Conservation (phyloP, 1,140 invertebrate genomes). For the Chrysopa pallens region DNA sequence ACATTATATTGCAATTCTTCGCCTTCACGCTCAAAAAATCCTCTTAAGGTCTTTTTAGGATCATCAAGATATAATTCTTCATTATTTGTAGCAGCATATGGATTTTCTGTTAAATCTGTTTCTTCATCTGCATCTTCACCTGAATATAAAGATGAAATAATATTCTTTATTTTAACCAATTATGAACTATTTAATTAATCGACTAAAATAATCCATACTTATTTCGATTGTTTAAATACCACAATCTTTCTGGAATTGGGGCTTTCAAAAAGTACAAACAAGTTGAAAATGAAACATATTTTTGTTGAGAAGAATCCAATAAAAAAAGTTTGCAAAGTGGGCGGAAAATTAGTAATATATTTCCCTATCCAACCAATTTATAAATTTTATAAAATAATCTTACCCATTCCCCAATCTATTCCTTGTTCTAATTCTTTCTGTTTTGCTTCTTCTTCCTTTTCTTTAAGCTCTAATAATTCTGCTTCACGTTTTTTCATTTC, state of each 20-base stretch:
- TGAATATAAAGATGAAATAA: slow-evolving; percentile 14
- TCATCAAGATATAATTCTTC: slow-evolving; percentile 84
- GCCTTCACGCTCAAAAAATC: slow-evolving; percentile 92
- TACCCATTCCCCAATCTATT: slow-evolving; percentile 82
- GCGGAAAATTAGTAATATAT: no score
- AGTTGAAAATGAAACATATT: no score
- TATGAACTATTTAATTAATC: not conserved
- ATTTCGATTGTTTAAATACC: not conserved
- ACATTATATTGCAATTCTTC: slow-evolving; percentile 67
- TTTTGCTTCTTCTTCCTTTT: slow-evolving; percentile 24
- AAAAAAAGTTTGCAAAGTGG: no score
- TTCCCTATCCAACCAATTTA: no score
- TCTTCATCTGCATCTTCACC: slow-evolving; percentile 81
- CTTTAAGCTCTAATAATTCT: slow-evolving; percentile 27
- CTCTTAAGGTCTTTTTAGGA: slow-evolving; percentile 85
- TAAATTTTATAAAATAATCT: slow-evolving; percentile 10
- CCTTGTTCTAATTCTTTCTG: slow-evolving; percentile 48
- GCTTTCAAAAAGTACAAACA: no score
- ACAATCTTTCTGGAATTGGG: not conserved
- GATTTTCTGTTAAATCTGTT: slow-evolving; percentile 61
- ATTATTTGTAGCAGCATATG: slow-evolving; percentile 59
- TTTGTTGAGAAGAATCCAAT: no score
- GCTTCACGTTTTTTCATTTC: slow-evolving; percentile 33
- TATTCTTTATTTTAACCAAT: not conserved
- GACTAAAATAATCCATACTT: not conserved